Conservation (phyloP, 2,888 invertebrate genomes). For the Drosophila mimetica region DNA sequence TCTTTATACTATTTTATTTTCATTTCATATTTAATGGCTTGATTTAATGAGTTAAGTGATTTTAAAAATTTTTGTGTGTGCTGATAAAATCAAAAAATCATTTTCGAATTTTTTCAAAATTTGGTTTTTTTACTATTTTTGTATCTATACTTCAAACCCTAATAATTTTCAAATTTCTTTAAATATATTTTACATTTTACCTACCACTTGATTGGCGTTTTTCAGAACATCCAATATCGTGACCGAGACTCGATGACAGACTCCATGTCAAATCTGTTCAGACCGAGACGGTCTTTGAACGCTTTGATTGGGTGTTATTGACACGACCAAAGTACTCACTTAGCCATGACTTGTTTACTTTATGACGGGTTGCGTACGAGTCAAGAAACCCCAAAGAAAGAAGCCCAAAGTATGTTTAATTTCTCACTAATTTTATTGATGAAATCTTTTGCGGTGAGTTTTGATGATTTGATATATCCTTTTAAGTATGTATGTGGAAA, state of each 20-base stretch:
- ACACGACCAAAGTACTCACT: slow-evolving; percentile 43
- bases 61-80: too few relatives aligned
- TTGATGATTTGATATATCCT: slow-evolving; percentile 26
- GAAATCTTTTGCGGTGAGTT: slow-evolving; percentile 30
- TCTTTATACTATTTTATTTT: too few relatives aligned
- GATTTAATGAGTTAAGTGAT: too few relatives aligned
- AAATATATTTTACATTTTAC: background rate
- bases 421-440: slow-evolving; percentile 40
- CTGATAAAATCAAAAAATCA: too few relatives aligned
- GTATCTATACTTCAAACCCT: too few relatives aligned
- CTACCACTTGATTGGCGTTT: slow-evolving; percentile 10
- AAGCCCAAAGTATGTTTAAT: slow-evolving; percentile 10
- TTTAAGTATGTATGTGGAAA: slow-evolving; percentile 42
- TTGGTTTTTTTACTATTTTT: too few relatives aligned
- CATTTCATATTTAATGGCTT: too few relatives aligned
- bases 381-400: slow-evolving; percentile 5
- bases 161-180: background rate
- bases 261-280: slow-evolving; percentile 22
- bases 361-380: background rate
- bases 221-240: slow-evolving; percentile 41
- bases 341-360: slow-evolving; percentile 38
- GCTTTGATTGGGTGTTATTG: slow-evolving; percentile 67
- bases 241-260: slow-evolving; percentile 33
- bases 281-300: slow-evolving; percentile 53
- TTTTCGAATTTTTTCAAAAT: too few relatives aligned